These are phyloP conservation scores for Micrasema longulum DNA, from an alignment of 1,140 invertebrate genomes.

Conservation along the genomic window DNA sequence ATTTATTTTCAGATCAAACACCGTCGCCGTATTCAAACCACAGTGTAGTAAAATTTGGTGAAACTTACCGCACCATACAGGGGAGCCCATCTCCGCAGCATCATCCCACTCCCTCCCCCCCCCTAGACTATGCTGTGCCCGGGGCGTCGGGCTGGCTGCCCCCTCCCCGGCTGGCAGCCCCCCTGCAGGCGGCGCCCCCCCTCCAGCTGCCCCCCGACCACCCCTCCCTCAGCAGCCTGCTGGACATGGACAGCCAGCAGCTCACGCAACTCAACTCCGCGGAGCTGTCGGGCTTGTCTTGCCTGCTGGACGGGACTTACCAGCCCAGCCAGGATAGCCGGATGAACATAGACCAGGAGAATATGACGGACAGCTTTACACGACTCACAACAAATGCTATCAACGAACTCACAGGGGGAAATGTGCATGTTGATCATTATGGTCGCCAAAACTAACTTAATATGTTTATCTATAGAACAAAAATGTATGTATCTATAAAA, in stretches of 20 bases:
- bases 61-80: constrained; percentile 46
- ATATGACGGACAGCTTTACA: constrained; percentile 69
- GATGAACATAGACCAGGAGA: constrained; percentile 54
- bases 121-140: constrained; percentile 30
- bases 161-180: background rate
- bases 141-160: constrained; percentile 29
- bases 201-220: constrained; percentile 11
- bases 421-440: constrained; percentile 3
- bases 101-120: constrained; percentile 41
- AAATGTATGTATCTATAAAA: no score
- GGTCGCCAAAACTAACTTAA: constrained; percentile 9
- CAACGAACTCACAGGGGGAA: constrained; percentile 30
- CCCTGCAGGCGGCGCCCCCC: background rate
- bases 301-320: constrained; percentile 45
- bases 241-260: constrained; percentile 66
- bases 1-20: constrained; percentile 52
- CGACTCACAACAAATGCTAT: constrained; percentile 59
- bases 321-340: constrained; percentile 48
- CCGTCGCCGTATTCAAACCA: constrained; percentile 52
- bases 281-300: constrained; percentile 57
- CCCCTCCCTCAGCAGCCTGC: constrained; percentile 53
- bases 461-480: background rate
- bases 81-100: constrained; percentile 52
- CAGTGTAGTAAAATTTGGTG: constrained; percentile 39
- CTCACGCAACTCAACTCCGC: constrained; percentile 63